Evolutionary conservation across 2,797 vertebrate species (phyloP).

Genomic region (Eulemur coronatus): DNA sequence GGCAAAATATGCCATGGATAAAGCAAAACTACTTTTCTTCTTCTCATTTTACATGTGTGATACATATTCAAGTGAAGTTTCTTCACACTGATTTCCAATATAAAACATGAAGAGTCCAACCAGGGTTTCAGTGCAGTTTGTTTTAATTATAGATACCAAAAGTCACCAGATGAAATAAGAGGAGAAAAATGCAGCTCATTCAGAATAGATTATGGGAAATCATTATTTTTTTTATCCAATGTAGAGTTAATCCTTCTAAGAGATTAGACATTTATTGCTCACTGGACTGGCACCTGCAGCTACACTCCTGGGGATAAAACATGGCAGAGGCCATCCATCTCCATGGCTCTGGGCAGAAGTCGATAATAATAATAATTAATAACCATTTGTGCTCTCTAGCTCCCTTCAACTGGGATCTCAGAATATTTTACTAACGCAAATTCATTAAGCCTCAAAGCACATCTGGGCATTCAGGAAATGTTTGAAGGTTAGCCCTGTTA

Average conservation of each 20-base stretch:
- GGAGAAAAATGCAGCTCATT: neutral
- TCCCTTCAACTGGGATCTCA: constrained; percentile 14
- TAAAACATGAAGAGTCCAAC: neutral
- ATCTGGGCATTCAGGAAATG: constrained; percentile 52
- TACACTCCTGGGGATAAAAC: neutral
- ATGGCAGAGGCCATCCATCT: constrained; percentile 22
- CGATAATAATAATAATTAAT: constrained; percentile 68
- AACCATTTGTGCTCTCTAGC: constrained; percentile 36
- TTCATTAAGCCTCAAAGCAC: constrained; percentile 61
- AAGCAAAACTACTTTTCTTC: neutral
- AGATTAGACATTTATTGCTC: constrained; percentile 11
- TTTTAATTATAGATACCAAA: neutral
- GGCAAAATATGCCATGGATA: neutral
- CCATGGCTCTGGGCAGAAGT: constrained; percentile 20
- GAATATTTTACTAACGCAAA: constrained; percentile 58
- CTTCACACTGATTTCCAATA: neutral
- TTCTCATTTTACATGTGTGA: neutral
- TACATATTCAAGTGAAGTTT: neutral
- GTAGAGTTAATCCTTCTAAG: constrained; percentile 42
- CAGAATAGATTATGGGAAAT: constrained; percentile 26
- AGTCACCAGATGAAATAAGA: neutral
- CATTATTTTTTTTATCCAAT: neutral
- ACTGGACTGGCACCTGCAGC: constrained; percentile 9
- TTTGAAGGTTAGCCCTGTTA: constrained; percentile 45
- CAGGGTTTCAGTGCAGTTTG: neutral